These are phyloP conservation scores for Harpegnathos saltator DNA, from an alignment of 1,140 invertebrate species.

Conservation along the genomic window DNA sequence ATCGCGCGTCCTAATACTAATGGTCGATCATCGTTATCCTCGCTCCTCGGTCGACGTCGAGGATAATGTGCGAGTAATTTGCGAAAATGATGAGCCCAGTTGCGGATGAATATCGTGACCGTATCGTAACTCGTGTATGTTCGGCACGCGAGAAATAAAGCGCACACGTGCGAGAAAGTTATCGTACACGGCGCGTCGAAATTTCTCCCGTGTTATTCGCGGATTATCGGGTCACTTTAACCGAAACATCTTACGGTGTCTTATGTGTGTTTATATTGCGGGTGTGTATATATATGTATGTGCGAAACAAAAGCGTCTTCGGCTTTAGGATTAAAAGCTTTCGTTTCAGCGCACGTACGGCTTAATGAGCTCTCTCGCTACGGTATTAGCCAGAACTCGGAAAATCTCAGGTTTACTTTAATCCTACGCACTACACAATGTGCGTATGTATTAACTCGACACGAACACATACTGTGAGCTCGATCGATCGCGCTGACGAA, in stretches of 20 bases:
- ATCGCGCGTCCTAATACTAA: slow-evolving; percentile 2
- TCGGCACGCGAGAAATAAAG: neutral
- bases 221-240: no score
- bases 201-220: no score
- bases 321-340: neutral
- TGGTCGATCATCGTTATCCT: slow-evolving; percentile 9
- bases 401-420: neutral
- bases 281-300: neutral
- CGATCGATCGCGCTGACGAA: neutral
- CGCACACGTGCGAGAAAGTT: neutral
- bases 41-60: neutral
- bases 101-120: neutral
- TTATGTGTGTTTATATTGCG: no score
- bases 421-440: neutral
- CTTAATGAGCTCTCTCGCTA: neutral
- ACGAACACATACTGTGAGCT: neutral
- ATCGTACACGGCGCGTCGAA: no score
- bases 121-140: neutral
- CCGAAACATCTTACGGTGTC: no score
- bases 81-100: neutral
- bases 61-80: neutral
- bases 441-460: neutral
- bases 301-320: neutral
- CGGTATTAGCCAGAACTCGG: neutral
- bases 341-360: neutral